Evolutionary conservation across 2,888 invertebrate species (phyloP), one percentile per base, ranked within the genome.

Genomic region (Alloscopus bannaensis): DNA sequence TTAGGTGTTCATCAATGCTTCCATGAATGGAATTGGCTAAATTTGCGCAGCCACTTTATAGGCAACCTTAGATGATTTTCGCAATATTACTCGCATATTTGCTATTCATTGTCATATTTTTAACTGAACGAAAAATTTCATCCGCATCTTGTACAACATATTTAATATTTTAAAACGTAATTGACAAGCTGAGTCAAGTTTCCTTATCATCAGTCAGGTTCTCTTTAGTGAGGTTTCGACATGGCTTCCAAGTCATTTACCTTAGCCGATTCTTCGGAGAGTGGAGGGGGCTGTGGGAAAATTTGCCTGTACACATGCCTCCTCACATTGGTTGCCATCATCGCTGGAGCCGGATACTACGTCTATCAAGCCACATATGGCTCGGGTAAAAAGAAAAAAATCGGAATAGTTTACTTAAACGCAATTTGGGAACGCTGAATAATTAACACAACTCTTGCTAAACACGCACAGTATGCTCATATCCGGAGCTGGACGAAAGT

Each of bases 211-310:
- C 36, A 36, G 13, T 13, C 36, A 36, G 36, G 6, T 36, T 36
- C 36, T 36, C n/a, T n/a, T n/a, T n/a, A n/a, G n/a, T n/a, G n/a
- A n/a, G n/a, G n/a, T n/a, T 36, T 36, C 36, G 13, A 8, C 36
- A 85, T 85, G 85, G 81, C 80, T 13, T 83, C 84, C 18, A 80
- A 82, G 62, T 82, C 83, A 0, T 85, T 84, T 80, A 75, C 40
- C 0, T 45, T 85, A 18, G 81, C 83, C 0, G 83, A 84, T 6
- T 6, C 62, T 47, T 60, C 73, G 3, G 82, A 81, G 1, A 71
- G 71, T 11, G 57, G 69, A 16, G 73, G 81, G 3, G 24, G 59
- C 0, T 83, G 83, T 60, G 66, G 29, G 4, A 83, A 83, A 65
- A 20, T 80, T 0, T 73, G 72, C 47, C 24, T 84, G 11, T 66